Percentiles rank a stretch among this genome's conserved stretches.
phyloP scores from a whole-genome alignment of 2,888 invertebrate genomes.

The Trissoscelio sp. region DNA sequence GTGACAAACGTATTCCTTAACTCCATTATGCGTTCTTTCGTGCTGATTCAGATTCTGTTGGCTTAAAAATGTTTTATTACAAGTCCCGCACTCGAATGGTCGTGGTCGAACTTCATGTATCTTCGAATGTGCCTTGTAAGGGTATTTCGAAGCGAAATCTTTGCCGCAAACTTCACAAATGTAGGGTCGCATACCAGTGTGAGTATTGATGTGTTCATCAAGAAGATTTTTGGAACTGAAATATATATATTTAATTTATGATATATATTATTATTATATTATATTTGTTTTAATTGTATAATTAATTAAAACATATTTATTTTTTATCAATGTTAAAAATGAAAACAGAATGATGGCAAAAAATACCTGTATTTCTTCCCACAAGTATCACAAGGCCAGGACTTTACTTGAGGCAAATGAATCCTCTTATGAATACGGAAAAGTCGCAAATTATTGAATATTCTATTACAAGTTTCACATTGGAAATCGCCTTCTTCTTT shows the following conservation, averaged over 20 bases:
- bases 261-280: neutral
- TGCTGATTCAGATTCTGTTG: slow-evolving; percentile 91
- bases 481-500: slow-evolving; percentile 87
- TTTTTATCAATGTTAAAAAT: too few species aligned
- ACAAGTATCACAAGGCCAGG: slow-evolving; percentile 88
- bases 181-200: slow-evolving; percentile 88
- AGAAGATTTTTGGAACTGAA: slow-evolving; percentile 88
- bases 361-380: slow-evolving; percentile 87
- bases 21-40: slow-evolving; percentile 89
- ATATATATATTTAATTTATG: neutral
- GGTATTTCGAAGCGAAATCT: slow-evolving; percentile 91
- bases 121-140: slow-evolving; percentile 90
- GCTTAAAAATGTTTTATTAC: slow-evolving; percentile 90
- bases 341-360: slow-evolving; percentile 3
- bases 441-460: slow-evolving; percentile 86
- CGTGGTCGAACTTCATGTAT: slow-evolving; percentile 89
- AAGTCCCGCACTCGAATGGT: slow-evolving; percentile 88
- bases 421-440: slow-evolving; percentile 87
- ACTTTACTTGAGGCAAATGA: slow-evolving; percentile 86
- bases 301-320: slow-evolving; percentile 8
- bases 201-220: slow-evolving; percentile 89
- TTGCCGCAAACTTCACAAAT: slow-evolving; percentile 88
- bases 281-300: neutral
- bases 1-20: slow-evolving; percentile 88
- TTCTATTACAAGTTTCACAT: slow-evolving; percentile 87